Base-by-base conservation (phyloP, 2,113 vertebrate genomes). In the Rhea pennata region DNA sequence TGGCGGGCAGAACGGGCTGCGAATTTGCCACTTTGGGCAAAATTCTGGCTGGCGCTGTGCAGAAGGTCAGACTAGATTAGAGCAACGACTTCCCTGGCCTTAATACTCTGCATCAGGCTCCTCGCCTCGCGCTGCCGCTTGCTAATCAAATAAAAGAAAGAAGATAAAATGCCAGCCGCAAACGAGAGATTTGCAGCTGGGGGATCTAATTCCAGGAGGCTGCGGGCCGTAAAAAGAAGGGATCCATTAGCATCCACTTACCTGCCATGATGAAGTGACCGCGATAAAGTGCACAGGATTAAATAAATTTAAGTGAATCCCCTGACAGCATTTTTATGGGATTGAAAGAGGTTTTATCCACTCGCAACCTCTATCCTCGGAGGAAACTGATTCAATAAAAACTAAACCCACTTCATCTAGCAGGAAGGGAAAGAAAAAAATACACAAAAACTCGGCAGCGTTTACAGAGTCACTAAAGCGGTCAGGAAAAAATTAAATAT, bases 181-280 rank as follows among this genome's bases (percentile, higher is more conserved):
- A 93, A 91, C 2, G 54, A 94, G 92, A 96, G 95, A 95, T 96
- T 97, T 97, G 95, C 93, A 96, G 95, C 92, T 90, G 95, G 82
- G 83, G 90, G 93, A 94, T 97, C 96, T 97, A 94, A 97, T 97
- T 97, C 95, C 95, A 96, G 92, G 93, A 97, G 95, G 95, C 95
- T 96, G 64, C 78, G 88, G 95, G 95, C 95, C 96, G 81, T 94
- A 95, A 96, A 94, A 79, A 85, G 84, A 69, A 93, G 93, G 96
- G 95, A 97, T 97, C 96, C 96, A 97, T 97, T 97, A 96, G 95
- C 96, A 97, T 96, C 96, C 96, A 96, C 96, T 97, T 96, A 96
- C 95, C 96, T 96, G 95, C 95, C 90, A 48, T 95, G 95, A 97
- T 96, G 96, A 96, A 97, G 95, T 97, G 96, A 97, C 96, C 96